A percentile compares a stretch with the other conserved stretches of the same genome.
phyloP scores from a whole-genome alignment of 35 echinoderm and acorn worm species.

The Hemicentrotus pulcherrimus region DNA sequence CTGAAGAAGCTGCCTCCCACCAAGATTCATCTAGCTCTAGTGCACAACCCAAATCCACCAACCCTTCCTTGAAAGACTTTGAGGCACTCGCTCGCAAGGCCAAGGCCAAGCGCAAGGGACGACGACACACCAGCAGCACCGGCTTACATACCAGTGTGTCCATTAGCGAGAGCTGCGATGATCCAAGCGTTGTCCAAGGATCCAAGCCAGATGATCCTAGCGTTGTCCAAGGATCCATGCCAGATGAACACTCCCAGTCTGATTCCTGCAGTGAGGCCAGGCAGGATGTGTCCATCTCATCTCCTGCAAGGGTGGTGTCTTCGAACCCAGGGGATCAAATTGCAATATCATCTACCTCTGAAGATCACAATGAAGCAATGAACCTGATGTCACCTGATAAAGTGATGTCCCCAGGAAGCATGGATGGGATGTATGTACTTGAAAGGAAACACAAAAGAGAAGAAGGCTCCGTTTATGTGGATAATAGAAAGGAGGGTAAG shows the following conservation, averaged over 20 bases:
- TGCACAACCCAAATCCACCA: background rate
- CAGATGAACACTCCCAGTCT: background rate
- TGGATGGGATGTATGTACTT: background rate
- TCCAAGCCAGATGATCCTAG: background rate
- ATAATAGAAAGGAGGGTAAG: background rate
- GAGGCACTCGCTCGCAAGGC: constrained; percentile 54
- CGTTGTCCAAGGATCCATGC: background rate
- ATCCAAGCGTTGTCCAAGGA: background rate
- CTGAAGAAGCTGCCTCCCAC: constrained; percentile 36
- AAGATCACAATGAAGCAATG: background rate
- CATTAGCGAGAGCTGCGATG: constrained; percentile 55
- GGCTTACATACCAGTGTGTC: constrained; percentile 50
- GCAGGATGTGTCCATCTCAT: background rate
- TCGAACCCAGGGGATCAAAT: background rate
- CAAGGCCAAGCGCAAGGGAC: constrained; percentile 53
- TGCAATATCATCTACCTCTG: background rate
- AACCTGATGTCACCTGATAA: background rate
- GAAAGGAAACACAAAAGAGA: constrained; percentile 13
- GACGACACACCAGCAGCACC: constrained; percentile 62
- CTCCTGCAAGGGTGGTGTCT: background rate
- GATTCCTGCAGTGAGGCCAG: background rate
- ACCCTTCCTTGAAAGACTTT: background rate
- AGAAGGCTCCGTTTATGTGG: background rate
- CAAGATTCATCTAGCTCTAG: background rate
- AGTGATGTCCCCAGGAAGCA: background rate